Percentiles rank a stretch among this genome's conserved stretches.
Evolutionary conservation across 2,888 invertebrate genomes (phyloP).

Genomic region (Panorpa germanica): DNA sequence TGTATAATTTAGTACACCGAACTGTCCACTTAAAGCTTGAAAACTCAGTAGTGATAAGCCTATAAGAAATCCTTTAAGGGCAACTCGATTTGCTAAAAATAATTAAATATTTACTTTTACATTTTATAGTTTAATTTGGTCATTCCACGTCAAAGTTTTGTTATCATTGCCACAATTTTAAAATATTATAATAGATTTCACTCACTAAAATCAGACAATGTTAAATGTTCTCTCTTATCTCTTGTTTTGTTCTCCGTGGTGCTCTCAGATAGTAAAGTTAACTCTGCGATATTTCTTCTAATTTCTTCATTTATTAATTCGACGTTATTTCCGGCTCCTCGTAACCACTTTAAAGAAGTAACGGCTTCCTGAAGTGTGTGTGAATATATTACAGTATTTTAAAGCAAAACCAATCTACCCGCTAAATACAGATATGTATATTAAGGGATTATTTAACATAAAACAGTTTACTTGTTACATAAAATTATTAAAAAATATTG

Average conservation of each 20-base stretch:
- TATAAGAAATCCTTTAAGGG: conserved; percentile 16
- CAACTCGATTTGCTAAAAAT: conserved; percentile 17
- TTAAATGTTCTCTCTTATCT: no score
- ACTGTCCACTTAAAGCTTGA: conserved; percentile 19
- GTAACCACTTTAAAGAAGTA: conserved; percentile 17
- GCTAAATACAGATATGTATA: no score
- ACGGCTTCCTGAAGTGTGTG: conserved; percentile 19
- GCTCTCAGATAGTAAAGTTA: no score
- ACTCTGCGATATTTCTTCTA: no score
- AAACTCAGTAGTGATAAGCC: conserved; percentile 16
- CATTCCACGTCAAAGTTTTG: background rate
- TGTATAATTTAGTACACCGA: conserved; percentile 21
- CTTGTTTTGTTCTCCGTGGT: no score
- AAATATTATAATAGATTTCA: conserved; percentile 14
- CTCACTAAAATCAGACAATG: conserved; percentile 14
- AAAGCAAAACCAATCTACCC: no score
- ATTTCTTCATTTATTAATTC: background rate
- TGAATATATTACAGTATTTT: no score
- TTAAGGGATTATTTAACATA: no score
- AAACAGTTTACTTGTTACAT: no score
- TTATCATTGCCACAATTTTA: conserved; percentile 18
- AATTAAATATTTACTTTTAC: background rate
- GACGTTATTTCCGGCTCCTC: background rate
- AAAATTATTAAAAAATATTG: no score
- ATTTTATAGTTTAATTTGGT: background rate